Conservation (phyloP, 2,113 vertebrate genomes). For the Kryptolebias marmoratus region DNA sequence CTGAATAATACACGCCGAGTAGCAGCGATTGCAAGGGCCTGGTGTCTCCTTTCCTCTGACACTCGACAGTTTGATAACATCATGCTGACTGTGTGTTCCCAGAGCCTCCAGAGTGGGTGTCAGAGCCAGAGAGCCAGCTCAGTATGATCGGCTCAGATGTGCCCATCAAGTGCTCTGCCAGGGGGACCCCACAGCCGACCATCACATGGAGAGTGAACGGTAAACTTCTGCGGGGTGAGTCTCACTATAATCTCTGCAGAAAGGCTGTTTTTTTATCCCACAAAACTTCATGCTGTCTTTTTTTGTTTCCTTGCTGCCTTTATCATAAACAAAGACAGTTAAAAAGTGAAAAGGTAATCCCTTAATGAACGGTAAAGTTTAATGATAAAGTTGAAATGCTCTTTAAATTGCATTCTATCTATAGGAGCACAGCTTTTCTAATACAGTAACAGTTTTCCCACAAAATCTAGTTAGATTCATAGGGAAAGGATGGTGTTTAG, state of each 20-base stretch:
- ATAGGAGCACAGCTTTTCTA: too few relatives aligned
- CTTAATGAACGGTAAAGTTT: neutral
- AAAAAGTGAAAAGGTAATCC: neutral
- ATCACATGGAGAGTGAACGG: slow-evolving; percentile 90
- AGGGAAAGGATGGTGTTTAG: too few relatives aligned
- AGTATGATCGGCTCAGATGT: slow-evolving; percentile 84
- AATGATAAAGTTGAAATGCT: neutral
- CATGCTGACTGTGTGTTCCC: slow-evolving; percentile 46
- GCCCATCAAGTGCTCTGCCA: slow-evolving; percentile 85
- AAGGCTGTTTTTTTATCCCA: neutral
- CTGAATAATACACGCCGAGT: neutral
- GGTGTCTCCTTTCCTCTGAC: neutral
- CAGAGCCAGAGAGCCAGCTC: slow-evolving; percentile 85
- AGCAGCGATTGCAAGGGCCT: neutral
- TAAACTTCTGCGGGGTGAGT: slow-evolving; percentile 82
- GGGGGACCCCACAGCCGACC: slow-evolving; percentile 85
- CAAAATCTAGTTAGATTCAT: too few relatives aligned
- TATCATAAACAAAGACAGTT: neutral
- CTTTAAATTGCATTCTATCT: neutral
- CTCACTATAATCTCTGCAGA: neutral
- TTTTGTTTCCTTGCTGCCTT: too few relatives aligned
- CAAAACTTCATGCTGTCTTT: too few relatives aligned
- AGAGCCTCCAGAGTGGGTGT: slow-evolving; percentile 91
- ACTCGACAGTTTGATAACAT: slow-evolving; percentile 26
- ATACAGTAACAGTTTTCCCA: too few relatives aligned